Percentiles rank a stretch among this genome's conserved stretches.
phyloP scores from a whole-genome alignment of 2,797 vertebrate genomes.

The Tadarida brasiliensis region DNA sequence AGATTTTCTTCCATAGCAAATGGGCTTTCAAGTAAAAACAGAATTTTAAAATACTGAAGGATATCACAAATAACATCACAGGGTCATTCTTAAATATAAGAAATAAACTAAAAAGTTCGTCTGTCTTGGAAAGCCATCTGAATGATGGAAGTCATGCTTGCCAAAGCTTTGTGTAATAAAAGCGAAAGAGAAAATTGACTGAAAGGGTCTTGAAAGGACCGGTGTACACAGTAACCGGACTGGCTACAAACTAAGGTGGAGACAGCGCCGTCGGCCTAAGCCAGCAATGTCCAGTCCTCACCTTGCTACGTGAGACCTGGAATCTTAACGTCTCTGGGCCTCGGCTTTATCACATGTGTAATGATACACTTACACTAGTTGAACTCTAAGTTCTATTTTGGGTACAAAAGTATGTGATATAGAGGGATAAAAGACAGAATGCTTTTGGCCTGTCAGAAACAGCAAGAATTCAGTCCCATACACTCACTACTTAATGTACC shows the following conservation, averaged over 20 bases:
- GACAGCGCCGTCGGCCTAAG: not conserved
- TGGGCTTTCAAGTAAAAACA: not conserved
- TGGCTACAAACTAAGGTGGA: not conserved
- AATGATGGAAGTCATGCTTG: not conserved
- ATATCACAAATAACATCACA: not conserved
- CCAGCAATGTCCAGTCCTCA: not conserved
- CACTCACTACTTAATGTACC: not conserved
- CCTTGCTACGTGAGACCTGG: not conserved
- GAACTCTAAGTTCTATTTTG: not conserved
- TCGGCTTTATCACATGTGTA: not conserved
- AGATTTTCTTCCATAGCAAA: not conserved
- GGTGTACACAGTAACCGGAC: not conserved
- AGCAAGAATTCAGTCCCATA: not conserved
- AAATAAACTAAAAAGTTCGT: not conserved
- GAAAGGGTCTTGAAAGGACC: not conserved
- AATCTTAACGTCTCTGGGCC: not conserved
- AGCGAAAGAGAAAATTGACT: not conserved
- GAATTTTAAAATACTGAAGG: constrained; percentile 28
- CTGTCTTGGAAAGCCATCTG: not conserved
- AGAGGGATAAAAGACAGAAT: constrained; percentile 29
- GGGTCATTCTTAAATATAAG: not conserved
- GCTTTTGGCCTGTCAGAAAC: not conserved
- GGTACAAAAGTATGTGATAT: not conserved
- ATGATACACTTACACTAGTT: not conserved
- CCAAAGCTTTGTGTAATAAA: not conserved